Evolutionary conservation across 2,797 vertebrate genomes (phyloP), one percentile per base, ranked within the genome.

Genomic region (Fistularia tabacaria): DNA sequence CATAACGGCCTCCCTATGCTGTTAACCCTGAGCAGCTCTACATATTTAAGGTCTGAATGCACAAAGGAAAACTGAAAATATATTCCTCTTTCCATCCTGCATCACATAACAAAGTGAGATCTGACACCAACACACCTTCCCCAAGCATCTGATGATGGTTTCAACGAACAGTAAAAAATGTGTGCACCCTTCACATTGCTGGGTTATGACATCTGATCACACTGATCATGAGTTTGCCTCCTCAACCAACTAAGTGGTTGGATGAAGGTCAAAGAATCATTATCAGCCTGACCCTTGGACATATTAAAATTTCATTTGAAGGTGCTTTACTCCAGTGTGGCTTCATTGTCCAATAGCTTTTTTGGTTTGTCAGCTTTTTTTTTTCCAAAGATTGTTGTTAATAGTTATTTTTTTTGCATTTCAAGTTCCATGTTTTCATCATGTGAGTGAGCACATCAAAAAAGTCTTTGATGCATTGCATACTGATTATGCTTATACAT

Each of bases 371-470:
- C 40, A 13, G 9, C 9, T 3, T 48, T 48, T 48, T 10, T 48
- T 48, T 4, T 25, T 10, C 3, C 40, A 10, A 46, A 39, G 11
- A 66, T 64, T 66, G 56, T 45, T 72, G 74, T 83, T 86, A 81
- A 66, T 68, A 64, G 70, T 55, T 50, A 63, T 49, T 10, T 36
- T 51, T 67, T 86, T 71, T 71, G 79, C 79, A 85, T 84, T 80
- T 85, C 63, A 73, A 76, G 72, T 57, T 25, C 68, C 68, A 45
- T 66, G 80, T 84, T 89, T 87, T 87, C 82, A 89, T 89, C 85
- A 86, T 71, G 79, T 66, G 68, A 81, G 74, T 12, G 55, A 73
- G 64, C 55, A 25, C 79, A 71, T 83, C 77, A 80, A 76, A 69
- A 1, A 66, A 64, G 68, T 71, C 82, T 87, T 85, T 88, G 87